phyloP scores from a whole-genome alignment of 2,888 invertebrate genomes.

The Latrodectus hesperus region DNA sequence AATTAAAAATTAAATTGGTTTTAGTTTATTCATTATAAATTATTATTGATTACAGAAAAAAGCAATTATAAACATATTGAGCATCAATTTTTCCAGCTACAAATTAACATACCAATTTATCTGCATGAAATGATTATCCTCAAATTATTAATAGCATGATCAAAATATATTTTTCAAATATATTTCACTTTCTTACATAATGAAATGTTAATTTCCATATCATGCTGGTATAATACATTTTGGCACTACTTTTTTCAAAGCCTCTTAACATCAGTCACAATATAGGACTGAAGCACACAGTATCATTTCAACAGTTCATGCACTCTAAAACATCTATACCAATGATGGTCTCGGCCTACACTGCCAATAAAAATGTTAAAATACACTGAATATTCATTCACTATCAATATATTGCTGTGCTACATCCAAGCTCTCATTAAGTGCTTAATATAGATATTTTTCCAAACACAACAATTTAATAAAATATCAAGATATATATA shows the following conservation, averaged over 20 bases:
- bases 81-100: neutral
- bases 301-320: neutral
- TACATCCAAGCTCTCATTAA: no score
- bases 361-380: no score
- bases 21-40: neutral
- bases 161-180: neutral
- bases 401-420: no score
- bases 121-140: neutral
- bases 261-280: neutral
- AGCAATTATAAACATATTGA: neutral
- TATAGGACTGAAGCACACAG: neutral
- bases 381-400: no score
- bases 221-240: neutral
- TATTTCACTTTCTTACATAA: neutral
- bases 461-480: no score
- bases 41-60: neutral
- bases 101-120: neutral
- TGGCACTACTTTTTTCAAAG: neutral
- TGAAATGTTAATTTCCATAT: neutral
- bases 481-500: no score
- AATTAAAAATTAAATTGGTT: no score
- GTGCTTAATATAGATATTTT: no score
- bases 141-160: neutral
- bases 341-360: no score
- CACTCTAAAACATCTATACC: neutral